Percentiles rank a stretch among this genome's conserved stretches.
Evolutionary conservation across 2,888 invertebrate species (phyloP).

Genomic region (Chouioia cunea): DNA sequence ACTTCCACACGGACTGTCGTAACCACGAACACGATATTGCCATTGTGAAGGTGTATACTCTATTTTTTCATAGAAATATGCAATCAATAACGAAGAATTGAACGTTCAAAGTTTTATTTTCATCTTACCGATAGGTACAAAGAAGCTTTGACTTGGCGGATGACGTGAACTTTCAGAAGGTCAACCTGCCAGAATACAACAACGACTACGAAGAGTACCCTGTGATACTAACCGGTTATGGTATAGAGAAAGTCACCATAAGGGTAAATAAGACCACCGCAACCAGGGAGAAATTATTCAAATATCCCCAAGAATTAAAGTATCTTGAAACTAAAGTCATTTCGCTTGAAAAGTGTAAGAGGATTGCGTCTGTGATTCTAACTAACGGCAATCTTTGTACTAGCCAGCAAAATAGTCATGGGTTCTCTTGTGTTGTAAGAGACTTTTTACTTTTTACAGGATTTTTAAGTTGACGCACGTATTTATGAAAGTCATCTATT

Average conservation of each 20-base stretch:
- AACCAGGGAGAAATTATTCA: neutral
- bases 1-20: constrained; percentile 12
- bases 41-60: constrained; percentile 14
- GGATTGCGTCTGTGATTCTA: neutral
- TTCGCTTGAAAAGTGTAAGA: constrained; percentile 23
- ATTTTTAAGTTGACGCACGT: too few species aligned
- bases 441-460: too few species aligned
- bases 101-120: neutral
- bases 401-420: neutral
- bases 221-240: constrained; percentile 21
- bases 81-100: neutral
- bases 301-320: constrained; percentile 24
- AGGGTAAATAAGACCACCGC: neutral
- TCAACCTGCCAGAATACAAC: constrained; percentile 20
- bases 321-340: constrained; percentile 25
- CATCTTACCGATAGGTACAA: neutral
- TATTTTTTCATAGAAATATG: too few species aligned
- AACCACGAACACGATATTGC: constrained; percentile 29
- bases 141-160: constrained; percentile 27
- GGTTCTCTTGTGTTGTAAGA: constrained; percentile 30
- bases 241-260: constrained; percentile 12
- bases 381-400: constrained; percentile 26
- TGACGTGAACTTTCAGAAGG: constrained; percentile 15
- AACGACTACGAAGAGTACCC: constrained; percentile 20
- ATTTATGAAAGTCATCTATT: neutral